Conservation (phyloP, 1,140 invertebrate genomes). For the Belonocnema kinseyi region DNA sequence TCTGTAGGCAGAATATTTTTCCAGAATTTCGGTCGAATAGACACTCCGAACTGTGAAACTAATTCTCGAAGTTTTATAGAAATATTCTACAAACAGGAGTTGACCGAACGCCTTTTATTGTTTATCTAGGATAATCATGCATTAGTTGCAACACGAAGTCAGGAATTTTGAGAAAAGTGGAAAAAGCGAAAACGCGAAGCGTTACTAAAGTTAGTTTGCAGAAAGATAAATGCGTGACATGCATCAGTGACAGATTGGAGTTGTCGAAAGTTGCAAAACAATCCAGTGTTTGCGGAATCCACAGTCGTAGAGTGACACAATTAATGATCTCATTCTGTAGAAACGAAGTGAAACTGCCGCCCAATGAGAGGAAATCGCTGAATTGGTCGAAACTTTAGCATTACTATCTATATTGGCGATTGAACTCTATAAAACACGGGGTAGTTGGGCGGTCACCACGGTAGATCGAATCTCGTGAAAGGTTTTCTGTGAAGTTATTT, state of each 20-base stretch:
- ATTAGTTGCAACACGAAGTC: not conserved
- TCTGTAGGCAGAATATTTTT: too few relatives aligned
- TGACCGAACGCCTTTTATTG: too few relatives aligned
- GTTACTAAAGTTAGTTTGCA: not conserved
- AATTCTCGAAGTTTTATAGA: too few relatives aligned
- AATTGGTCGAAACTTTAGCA: slow-evolving; percentile 28
- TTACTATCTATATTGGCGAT: slow-evolving; percentile 21
- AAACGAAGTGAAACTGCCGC: slow-evolving; percentile 20
- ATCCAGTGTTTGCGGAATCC: slow-evolving; percentile 7
- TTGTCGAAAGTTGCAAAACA: slow-evolving; percentile 21
- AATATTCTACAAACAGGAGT: too few relatives aligned
- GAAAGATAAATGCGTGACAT: not conserved
- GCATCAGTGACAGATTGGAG: slow-evolving; percentile 24
- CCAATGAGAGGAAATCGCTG: slow-evolving; percentile 19
- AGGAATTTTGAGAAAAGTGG: not conserved
- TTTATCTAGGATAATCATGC: too few relatives aligned
- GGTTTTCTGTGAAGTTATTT: not conserved
- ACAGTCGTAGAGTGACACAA: slow-evolving; percentile 8
- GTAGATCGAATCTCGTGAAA: not conserved
- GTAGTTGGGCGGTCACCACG: not conserved
- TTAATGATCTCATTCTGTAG: slow-evolving; percentile 23
- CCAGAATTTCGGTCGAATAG: too few relatives aligned
- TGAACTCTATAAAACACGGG: slow-evolving; percentile 9
- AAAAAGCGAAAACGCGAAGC: not conserved
- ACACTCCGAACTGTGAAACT: too few relatives aligned